Evolutionary conservation across 53 echinoderm and acorn worm species (phyloP).

Genomic region (Zoroaster sp.): DNA sequence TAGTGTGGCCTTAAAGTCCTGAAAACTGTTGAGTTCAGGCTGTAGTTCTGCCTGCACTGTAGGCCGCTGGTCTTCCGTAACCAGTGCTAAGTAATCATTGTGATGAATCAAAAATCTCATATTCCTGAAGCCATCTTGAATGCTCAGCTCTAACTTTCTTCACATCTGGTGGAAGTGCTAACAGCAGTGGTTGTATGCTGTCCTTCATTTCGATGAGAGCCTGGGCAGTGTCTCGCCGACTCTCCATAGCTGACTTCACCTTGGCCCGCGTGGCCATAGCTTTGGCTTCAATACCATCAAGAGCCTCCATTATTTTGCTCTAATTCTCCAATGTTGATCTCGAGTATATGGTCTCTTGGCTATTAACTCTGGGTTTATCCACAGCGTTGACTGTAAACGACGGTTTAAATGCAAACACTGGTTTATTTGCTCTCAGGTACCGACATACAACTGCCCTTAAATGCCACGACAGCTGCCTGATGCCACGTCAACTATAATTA

Average conservation of each 20-base stretch:
- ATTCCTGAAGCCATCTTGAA: conserved; percentile 17
- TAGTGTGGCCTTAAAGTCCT: neutral
- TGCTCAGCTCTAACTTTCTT: neutral
- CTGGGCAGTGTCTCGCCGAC: neutral
- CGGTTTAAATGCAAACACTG: too few species aligned
- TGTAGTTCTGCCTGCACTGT: conserved; percentile 18
- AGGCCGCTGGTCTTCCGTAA: conserved; percentile 6
- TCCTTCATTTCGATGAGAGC: neutral
- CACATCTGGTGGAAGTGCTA: neutral
- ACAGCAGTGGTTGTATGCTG: neutral
- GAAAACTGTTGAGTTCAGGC: neutral
- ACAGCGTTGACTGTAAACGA: neutral
- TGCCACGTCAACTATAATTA: too few species aligned
- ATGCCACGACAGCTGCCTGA: too few species aligned
- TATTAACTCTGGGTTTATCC: neutral
- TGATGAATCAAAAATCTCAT: conserved; percentile 1
- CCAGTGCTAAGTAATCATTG: conserved; percentile 1
- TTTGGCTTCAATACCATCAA: neutral
- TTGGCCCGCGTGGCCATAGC: conserved; percentile 8
- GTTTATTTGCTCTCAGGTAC: too few species aligned
- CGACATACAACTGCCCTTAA: too few species aligned
- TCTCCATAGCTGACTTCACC: neutral
- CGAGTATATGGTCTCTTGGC: neutral
- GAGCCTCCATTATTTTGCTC: neutral
- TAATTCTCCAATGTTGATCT: neutral